phyloP scores from a whole-genome alignment of 92 coral and sea anemone species.

The Porites evermanni region DNA sequence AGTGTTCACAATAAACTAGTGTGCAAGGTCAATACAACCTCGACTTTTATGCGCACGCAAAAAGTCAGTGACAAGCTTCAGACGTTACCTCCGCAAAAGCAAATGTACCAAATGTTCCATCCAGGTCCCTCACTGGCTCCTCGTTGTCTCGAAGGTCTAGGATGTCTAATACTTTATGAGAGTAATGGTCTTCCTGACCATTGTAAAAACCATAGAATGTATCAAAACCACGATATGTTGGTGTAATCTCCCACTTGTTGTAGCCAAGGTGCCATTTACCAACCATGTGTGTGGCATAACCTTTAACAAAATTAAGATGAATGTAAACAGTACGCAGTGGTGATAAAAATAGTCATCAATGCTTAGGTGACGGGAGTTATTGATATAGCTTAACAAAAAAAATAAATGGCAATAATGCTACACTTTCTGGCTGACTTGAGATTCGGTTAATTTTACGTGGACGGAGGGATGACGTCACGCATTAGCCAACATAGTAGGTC shows the following conservation, averaged over 20 bases:
- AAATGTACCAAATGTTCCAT: conserved; percentile 14
- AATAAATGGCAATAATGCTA: too few species aligned
- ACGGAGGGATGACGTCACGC: too few species aligned
- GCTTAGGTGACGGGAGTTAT: too few species aligned
- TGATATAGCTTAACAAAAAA: too few species aligned
- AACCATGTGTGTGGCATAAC: conserved; percentile 67
- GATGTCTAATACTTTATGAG: background rate
- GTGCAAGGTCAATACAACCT: too few species aligned
- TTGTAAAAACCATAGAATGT: conserved; percentile 64
- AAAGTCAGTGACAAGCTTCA: conserved; percentile 2
- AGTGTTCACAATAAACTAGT: too few species aligned
- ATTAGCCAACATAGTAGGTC: too few species aligned
- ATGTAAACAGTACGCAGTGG: background rate
- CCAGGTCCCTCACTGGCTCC: conserved; percentile 20
- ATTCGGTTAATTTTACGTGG: too few species aligned
- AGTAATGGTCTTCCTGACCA: conserved; percentile 68
- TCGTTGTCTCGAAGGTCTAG: conserved; percentile 19
- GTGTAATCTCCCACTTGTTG: conserved; percentile 53
- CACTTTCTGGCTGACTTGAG: too few species aligned
- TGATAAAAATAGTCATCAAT: too few species aligned
- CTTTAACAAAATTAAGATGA: conserved; percentile 1
- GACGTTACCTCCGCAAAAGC: conserved; percentile 35
- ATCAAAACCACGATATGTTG: conserved; percentile 76
- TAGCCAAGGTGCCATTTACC: conserved; percentile 79
- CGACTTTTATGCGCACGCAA: too few species aligned